Evolutionary conservation across 2,888 invertebrate species (phyloP), one percentile per base, ranked within the genome.

Genomic region (Agrochola circellaris): DNA sequence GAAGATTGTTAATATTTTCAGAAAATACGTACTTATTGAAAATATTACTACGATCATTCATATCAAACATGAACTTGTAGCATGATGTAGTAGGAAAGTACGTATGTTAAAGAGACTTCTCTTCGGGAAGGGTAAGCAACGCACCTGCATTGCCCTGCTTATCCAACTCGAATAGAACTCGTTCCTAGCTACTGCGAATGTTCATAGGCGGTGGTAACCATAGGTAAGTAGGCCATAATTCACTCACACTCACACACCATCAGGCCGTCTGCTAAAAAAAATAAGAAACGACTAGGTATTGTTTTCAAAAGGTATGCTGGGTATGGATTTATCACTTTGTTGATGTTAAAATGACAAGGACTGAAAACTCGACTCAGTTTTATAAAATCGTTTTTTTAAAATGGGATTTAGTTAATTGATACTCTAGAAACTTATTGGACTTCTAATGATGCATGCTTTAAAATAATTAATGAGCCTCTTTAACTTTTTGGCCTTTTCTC

Each of bases 21-120:
- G 15, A 48, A 15, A 17, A 17, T 42, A 42, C 20, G 0, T 45
- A 20, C 11, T 30, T 54, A 17, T 42, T 69, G 26, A 61, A 45
- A 70, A 73, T 70, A 69, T 38, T 51, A 20, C 20, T n/a, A n/a
- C 1, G 13, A 66, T 48, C 48, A 67, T 34, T 67, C 3, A 34
- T 7, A 64, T 42, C 9, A 0, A 23, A 13, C 2, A 34, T n/a
- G 23, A 17, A 54, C 6, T 56, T 45, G 13, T 45, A 15, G 45
- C 45, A 45, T 42, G 11, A 42, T 45, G 42, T 45, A 3, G 42
- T 45, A 45, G 42, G 42, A 45, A 45, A 56, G n/a, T n/a, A 56
- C 2, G 30, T 34, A 34, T 61, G 9, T 61, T 30, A 20, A 30
- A 8, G 58, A 17, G 58, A 26, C 30, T 30, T 20, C 20, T 30